phyloP scores from a whole-genome alignment of 2,888 invertebrate species.

The Drosophila paramelanica region DNA sequence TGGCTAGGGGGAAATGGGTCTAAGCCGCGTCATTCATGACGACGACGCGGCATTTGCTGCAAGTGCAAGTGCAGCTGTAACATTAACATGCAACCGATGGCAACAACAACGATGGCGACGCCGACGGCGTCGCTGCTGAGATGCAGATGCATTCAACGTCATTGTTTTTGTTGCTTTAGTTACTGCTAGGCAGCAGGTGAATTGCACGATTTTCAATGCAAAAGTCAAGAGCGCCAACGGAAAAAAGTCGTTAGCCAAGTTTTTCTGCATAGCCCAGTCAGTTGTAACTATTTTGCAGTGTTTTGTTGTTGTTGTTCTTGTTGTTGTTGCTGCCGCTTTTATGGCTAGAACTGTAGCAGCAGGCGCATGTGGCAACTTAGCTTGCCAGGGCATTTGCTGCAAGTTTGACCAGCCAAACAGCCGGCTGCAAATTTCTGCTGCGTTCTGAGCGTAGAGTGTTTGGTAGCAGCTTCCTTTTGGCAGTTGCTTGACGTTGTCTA shows the following conservation, averaged over 20 bases:
- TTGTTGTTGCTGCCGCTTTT: conserved; percentile 38
- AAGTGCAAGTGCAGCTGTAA: conserved; percentile 82
- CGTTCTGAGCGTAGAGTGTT: conserved; percentile 60
- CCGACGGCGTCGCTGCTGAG: conserved; percentile 42
- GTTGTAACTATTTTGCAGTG: conserved; percentile 66
- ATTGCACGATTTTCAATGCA: conserved; percentile 84
- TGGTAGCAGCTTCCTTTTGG: conserved; percentile 81
- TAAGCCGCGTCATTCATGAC: conserved; percentile 75
- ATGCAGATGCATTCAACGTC: conserved; percentile 78
- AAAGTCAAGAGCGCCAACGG: conserved; percentile 82
- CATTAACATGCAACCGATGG: conserved; percentile 76
- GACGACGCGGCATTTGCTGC: conserved; percentile 68
- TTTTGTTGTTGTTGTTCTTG: conserved; percentile 43
- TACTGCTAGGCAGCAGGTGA: conserved; percentile 77
- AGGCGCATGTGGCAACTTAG: conserved; percentile 43
- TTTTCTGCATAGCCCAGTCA: conserved; percentile 66
- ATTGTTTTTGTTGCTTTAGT: conserved; percentile 57
- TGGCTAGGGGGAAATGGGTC: conserved; percentile 34
- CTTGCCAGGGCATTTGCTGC: conserved; percentile 30
- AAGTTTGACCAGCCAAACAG: conserved; percentile 43
- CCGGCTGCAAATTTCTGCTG: conserved; percentile 48
- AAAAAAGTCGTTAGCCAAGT: conserved; percentile 81
- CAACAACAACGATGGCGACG: conserved; percentile 39
- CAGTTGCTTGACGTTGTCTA: conserved; percentile 63
- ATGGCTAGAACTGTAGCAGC: conserved; percentile 64